Base-by-base conservation (phyloP, 2,888 invertebrate genomes). In the Autographa gamma region DNA sequence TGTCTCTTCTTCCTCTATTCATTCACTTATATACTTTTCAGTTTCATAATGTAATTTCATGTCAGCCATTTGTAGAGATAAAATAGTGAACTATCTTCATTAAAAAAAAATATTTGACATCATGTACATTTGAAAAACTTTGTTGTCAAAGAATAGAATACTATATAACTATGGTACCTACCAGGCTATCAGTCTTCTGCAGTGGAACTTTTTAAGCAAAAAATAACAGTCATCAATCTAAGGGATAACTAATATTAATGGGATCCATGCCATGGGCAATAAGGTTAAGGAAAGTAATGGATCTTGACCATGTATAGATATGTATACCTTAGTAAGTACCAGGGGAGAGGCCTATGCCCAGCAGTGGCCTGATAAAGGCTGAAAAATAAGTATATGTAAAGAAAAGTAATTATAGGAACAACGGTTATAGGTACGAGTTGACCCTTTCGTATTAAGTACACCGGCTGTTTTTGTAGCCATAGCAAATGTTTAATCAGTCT, bases 201-300 rank as follows among this genome's bases (percentile, higher is more conserved):
- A 25, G 25, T 25, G 25, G 25, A 25, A 14, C 16, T 16, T 11
- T 43, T 43, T 14, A 16, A 48, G 48, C 48, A 48, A 48, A 48
- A 48, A 48, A n/a, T 48, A 48, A 48, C n/a, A 43, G n/a, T 48
- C 48, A n/a, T 48, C 48, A 4, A 48, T 48, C 48, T n/a, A 48
- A 48, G n/a, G n/a, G n/a, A 48, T n/a, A 48, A 48, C 48, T 48
- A 48, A 48, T 48, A 48, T 48, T n/a, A 48, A 48, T n/a, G 48
- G n/a, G 16, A n/a, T 48, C 48, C 6, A 6, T n/a, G n/a, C 48
- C 48, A 14, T 16, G 43, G 43, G 2, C 43, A 43, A 34, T 43
- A n/a, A 3, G n/a, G 48, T 48, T n/a, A 48, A 48, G 48, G 7
- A 48, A 48, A 48, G n/a, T 48, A 48, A 48, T 4, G n/a, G 25